phyloP scores from a whole-genome alignment of 2,113 vertebrate species.

The Podocnemis expansa region DNA sequence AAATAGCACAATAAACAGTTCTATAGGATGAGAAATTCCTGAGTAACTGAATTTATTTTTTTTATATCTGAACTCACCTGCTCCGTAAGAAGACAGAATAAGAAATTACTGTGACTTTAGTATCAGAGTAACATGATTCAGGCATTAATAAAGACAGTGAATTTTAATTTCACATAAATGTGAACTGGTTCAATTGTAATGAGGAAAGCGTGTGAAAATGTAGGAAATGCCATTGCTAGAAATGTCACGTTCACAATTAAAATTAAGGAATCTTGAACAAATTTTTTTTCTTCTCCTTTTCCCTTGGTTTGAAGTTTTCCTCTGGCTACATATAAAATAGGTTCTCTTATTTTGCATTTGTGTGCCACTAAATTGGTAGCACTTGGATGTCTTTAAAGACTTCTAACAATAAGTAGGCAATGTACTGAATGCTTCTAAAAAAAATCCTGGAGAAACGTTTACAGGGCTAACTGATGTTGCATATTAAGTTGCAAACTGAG shows the following conservation, averaged over 20 bases:
- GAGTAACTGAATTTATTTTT: not conserved
- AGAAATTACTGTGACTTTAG: not conserved
- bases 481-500: slow-evolving; percentile 36
- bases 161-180: not conserved
- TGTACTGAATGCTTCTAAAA: slow-evolving; percentile 32
- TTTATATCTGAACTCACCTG: not conserved
- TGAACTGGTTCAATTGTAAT: not conserved
- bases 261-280: slow-evolving; percentile 39
- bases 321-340: slow-evolving; percentile 28
- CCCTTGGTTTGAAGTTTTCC: slow-evolving; percentile 31
- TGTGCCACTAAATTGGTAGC: slow-evolving; percentile 42
- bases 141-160: not conserved
- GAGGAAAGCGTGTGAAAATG: not conserved
- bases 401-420: slow-evolving; percentile 48
- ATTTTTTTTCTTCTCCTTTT: slow-evolving; percentile 23
- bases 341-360: slow-evolving; percentile 35
- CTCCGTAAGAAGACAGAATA: not conserved
- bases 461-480: slow-evolving; percentile 39
- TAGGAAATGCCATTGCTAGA: slow-evolving; percentile 9
- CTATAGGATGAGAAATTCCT: not conserved
- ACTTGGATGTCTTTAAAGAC: slow-evolving; percentile 26
- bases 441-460: slow-evolving; percentile 49
- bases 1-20: not conserved
- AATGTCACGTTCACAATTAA: not conserved
- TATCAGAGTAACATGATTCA: not conserved